These are phyloP conservation scores for Euwallacea fornicatus DNA, from an alignment of 1,140 invertebrate species.

Conservation along the genomic window DNA sequence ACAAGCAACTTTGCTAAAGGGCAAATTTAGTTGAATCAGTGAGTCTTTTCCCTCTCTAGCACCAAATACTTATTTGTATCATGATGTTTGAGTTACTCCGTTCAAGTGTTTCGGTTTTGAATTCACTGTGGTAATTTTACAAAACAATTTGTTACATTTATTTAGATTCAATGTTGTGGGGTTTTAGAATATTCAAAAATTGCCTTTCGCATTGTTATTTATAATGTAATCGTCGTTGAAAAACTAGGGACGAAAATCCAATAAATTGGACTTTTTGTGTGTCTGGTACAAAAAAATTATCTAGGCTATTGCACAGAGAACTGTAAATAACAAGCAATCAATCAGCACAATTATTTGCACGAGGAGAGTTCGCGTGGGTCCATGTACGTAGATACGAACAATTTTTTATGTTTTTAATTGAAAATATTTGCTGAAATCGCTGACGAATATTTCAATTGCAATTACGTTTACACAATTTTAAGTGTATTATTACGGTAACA, in stretches of 20 bases:
- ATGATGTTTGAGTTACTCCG: not conserved
- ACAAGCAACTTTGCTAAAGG: no score
- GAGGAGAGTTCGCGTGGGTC: conserved; percentile 4
- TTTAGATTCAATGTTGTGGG: not conserved
- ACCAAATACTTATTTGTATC: not conserved
- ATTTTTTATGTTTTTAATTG: no score
- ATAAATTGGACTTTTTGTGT: conserved; percentile 1
- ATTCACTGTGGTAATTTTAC: not conserved
- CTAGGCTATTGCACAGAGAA: conserved; percentile 13
- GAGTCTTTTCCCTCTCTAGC: no score
- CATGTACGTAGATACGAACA: not conserved
- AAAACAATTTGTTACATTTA: not conserved
- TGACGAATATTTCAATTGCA: no score
- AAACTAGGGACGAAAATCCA: not conserved
- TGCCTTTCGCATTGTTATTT: not conserved
- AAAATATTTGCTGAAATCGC: no score
- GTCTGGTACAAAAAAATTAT: conserved; percentile 10
- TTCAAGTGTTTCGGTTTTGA: not conserved
- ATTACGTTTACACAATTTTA: no score
- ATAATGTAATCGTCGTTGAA: conserved; percentile 2
- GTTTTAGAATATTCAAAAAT: not conserved
- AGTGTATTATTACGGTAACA: not conserved
- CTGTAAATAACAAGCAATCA: conserved; percentile 17
- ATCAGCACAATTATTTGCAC: conserved; percentile 10
- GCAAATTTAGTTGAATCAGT: no score